These are phyloP conservation scores for Leucoma salicis DNA, from an alignment of 2,888 invertebrate genomes.

Conservation along the genomic window DNA sequence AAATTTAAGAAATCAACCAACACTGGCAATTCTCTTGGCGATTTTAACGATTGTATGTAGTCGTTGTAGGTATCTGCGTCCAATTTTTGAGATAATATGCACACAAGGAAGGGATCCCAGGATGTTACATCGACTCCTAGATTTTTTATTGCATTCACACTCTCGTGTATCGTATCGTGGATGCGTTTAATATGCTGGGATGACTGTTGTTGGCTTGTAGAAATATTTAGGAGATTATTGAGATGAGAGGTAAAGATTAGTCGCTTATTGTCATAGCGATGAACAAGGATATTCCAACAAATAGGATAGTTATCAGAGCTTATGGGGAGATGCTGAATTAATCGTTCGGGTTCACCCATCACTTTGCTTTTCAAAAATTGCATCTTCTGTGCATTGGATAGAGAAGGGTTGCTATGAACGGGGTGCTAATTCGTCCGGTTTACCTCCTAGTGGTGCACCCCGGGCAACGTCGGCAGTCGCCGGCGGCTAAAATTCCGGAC, in stretches of 20 bases:
- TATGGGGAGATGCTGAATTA: too few relatives aligned
- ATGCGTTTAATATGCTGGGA: slow-evolving; percentile 13
- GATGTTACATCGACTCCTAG: slow-evolving; percentile 13
- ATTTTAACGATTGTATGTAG: slow-evolving; percentile 16
- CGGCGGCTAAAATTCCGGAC: too few relatives aligned
- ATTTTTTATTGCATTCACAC: slow-evolving; percentile 27
- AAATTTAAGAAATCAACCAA: slow-evolving; percentile 19
- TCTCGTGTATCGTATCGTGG: slow-evolving; percentile 17
- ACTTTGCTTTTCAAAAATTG: too few relatives aligned
- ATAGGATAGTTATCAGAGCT: too few relatives aligned
- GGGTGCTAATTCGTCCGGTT: too few relatives aligned
- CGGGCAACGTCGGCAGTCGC: too few relatives aligned
- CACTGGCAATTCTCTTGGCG: slow-evolving; percentile 14
- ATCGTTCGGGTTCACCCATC: too few relatives aligned
- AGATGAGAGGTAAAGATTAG: slow-evolving; percentile 6
- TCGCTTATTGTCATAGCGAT: slow-evolving; percentile 22
- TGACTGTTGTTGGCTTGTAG: slow-evolving; percentile 17
- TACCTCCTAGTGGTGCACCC: too few relatives aligned
- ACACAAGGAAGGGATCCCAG: slow-evolving; percentile 25
- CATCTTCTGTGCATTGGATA: too few relatives aligned
- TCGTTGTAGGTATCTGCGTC: slow-evolving; percentile 19
- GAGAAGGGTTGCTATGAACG: too few relatives aligned
- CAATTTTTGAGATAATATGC: slow-evolving; percentile 21
- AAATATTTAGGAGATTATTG: slow-evolving; percentile 17
- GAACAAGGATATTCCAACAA: too few relatives aligned